A percentile compares a stretch with the other conserved stretches of the same genome.
Evolutionary conservation across 2,888 invertebrate genomes (phyloP).

Genomic region (Pammene fasciana): DNA sequence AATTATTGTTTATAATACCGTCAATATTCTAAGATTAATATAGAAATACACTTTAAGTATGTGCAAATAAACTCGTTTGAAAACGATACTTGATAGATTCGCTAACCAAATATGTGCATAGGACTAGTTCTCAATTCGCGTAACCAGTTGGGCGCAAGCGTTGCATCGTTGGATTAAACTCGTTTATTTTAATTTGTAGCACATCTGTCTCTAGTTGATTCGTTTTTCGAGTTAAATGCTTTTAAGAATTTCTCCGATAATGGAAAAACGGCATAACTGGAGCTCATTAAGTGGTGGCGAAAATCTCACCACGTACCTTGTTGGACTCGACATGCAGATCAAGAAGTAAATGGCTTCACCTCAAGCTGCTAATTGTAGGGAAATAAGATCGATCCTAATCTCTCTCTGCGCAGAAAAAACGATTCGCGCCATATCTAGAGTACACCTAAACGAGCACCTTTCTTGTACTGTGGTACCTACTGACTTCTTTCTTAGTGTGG

Average conservation of each 20-base stretch:
- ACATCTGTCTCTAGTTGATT: constrained; percentile 27
- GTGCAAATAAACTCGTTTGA: constrained; percentile 33
- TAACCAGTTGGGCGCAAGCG: constrained; percentile 30
- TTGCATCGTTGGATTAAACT: constrained; percentile 26
- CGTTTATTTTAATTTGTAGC: constrained; percentile 35
- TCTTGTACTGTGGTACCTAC: too few relatives aligned
- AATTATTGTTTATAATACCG: constrained; percentile 34
- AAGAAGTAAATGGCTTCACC: background rate
- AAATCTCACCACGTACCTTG: constrained; percentile 27
- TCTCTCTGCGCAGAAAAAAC: background rate
- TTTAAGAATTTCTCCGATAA: constrained; percentile 9
- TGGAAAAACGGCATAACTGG: constrained; percentile 23
- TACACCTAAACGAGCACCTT: too few relatives aligned
- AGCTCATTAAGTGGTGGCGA: constrained; percentile 15
- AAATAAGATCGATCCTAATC: constrained; percentile 16
- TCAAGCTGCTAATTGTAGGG: constrained; percentile 21
- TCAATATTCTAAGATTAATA: constrained; percentile 2
- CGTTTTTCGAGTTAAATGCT: constrained; percentile 22
- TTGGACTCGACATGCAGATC: constrained; percentile 15
- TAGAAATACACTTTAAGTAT: constrained; percentile 10
- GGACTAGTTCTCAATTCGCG: constrained; percentile 20
- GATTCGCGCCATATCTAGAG: background rate
- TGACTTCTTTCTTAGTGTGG: too few relatives aligned
- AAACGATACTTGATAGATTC: constrained; percentile 26
- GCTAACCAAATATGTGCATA: constrained; percentile 26